These are phyloP conservation scores for Macaria liturata DNA, from an alignment of 2,888 invertebrate species.

Conservation along the genomic window DNA sequence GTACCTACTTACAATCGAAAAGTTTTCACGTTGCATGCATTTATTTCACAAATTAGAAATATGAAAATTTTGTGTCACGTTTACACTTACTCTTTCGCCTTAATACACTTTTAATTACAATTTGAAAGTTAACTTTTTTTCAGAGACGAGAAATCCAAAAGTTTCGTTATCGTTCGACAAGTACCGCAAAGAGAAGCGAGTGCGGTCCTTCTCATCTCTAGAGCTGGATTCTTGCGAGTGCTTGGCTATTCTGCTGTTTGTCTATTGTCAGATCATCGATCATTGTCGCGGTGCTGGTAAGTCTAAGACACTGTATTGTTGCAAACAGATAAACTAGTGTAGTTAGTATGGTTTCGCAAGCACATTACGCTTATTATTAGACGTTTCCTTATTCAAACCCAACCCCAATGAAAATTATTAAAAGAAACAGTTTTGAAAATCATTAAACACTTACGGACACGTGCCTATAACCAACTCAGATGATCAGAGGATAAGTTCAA, in stretches of 20 bases:
- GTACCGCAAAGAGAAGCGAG: constrained; percentile 41
- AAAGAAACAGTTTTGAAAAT: too few relatives aligned
- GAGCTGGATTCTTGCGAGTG: constrained; percentile 84
- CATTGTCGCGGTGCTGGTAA: constrained; percentile 85
- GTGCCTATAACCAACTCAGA: too few relatives aligned
- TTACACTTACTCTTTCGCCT: too few relatives aligned
- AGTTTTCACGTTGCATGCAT: background rate
- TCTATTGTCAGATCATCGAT: constrained; percentile 83
- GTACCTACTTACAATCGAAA: background rate
- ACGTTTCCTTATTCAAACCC: too few relatives aligned
- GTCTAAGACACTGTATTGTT: background rate
- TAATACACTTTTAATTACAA: background rate
- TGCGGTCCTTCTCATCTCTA: constrained; percentile 72
- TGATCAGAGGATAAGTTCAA: too few relatives aligned
- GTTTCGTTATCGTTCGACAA: constrained; percentile 23
- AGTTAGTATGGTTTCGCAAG: too few relatives aligned
- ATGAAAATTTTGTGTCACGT: too few relatives aligned
- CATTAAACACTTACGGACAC: too few relatives aligned
- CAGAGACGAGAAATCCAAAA: constrained; percentile 30
- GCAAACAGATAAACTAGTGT: too few relatives aligned
- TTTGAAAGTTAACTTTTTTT: constrained; percentile 3
- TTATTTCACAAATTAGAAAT: too few relatives aligned
- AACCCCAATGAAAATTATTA: too few relatives aligned
- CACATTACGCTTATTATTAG: too few relatives aligned
- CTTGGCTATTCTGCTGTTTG: constrained; percentile 77